Percentiles rank a stretch among this genome's conserved stretches.
phyloP scores from a whole-genome alignment of 1,140 invertebrate species.

The Drosophila mayri region DNA sequence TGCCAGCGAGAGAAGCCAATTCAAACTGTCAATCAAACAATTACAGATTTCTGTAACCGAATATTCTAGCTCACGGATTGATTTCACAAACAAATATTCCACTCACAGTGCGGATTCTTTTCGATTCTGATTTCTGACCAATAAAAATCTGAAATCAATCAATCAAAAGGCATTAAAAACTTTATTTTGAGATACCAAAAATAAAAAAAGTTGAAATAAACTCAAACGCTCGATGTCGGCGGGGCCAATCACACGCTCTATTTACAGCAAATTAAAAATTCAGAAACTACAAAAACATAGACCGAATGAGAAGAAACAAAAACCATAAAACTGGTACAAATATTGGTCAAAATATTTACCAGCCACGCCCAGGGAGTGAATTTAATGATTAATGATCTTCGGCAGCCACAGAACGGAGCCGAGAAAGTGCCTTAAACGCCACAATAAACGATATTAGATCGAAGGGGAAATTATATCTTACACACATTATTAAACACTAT shows the following conservation, averaged over 20 bases:
- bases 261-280: conserved; percentile 78
- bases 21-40: conserved; percentile 61
- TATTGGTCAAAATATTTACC: conserved; percentile 82
- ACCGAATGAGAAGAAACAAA: conserved; percentile 61
- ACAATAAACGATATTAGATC: conserved; percentile 49
- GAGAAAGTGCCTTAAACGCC: conserved; percentile 65
- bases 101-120: conserved; percentile 18
- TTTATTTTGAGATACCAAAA: conserved; percentile 23
- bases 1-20: conserved; percentile 28
- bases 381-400: conserved; percentile 58
- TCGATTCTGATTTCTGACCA: conserved; percentile 37
- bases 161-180: conserved; percentile 74
- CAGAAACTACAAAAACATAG: conserved; percentile 58
- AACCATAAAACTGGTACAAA: conserved; percentile 58
- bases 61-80: conserved; percentile 37
- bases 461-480: conserved; percentile 48
- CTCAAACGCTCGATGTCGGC: conserved; percentile 11
- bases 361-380: conserved; percentile 46
- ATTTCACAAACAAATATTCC: conserved; percentile 33
- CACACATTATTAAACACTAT: conserved; percentile 59
- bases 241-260: conserved; percentile 80
- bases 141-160: conserved; percentile 59
- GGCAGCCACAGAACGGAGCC: conserved; percentile 23
- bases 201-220: conserved; percentile 34
- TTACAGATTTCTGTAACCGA: conserved; percentile 43